A percentile compares a stretch with the other conserved stretches of the same genome.
Conservation (phyloP, 2,888 invertebrate species). For the Plagiodera versicolora region DNA sequence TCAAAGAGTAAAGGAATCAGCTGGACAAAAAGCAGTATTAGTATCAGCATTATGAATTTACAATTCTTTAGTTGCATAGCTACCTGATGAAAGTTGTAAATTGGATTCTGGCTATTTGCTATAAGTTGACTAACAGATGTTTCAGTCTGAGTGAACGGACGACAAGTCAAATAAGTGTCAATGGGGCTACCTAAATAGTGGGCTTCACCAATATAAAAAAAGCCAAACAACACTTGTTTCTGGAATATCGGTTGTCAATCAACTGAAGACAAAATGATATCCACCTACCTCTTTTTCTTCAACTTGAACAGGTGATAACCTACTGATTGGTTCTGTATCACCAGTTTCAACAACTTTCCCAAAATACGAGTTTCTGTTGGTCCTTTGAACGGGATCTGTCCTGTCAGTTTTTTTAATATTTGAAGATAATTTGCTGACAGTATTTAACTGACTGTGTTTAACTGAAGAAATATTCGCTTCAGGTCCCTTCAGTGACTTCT, state of each 20-base stretch:
- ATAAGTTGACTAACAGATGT: constrained; percentile 53
- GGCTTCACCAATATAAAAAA: constrained; percentile 57
- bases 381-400: neutral
- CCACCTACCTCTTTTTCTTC: neutral
- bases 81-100: constrained; percentile 59
- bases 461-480: neutral
- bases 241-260: constrained; percentile 38
- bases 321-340: neutral
- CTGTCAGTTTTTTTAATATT: neutral
- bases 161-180: constrained; percentile 56
- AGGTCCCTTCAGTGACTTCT: neutral
- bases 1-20: constrained; percentile 61
- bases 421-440: neutral
- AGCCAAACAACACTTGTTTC: constrained; percentile 55
- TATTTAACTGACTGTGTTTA: neutral
- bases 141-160: constrained; percentile 57
- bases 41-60: neutral
- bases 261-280: neutral
- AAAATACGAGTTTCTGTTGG: neutral
- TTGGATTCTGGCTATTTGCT: constrained; percentile 52
- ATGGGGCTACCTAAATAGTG: constrained; percentile 49
- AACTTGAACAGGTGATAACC: neutral
- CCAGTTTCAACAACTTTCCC: neutral
- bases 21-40: constrained; percentile 44
- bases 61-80: too few species aligned